Percentiles rank a stretch among this genome's conserved stretches.
Evolutionary conservation across 2,888 invertebrate species (phyloP).

Genomic region (Panopea generosa): DNA sequence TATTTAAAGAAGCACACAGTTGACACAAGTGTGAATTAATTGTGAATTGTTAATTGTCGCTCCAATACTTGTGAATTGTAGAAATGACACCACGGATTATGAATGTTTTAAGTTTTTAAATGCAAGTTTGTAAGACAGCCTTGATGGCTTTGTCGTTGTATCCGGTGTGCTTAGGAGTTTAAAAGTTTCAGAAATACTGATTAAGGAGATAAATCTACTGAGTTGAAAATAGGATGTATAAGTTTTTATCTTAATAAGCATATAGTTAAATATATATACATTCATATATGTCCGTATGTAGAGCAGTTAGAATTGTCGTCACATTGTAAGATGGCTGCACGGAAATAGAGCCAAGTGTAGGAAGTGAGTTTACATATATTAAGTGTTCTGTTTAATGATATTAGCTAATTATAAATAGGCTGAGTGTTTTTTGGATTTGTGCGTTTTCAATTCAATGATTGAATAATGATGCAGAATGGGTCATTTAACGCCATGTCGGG

Average conservation of each 20-base stretch:
- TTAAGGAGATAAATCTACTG: conserved; percentile 26
- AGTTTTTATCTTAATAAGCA: not conserved
- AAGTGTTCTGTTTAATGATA: conserved; percentile 4
- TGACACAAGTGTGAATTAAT: conserved; percentile 19
- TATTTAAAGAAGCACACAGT: not conserved
- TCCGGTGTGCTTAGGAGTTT: conserved; percentile 26
- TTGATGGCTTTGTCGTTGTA: conserved; percentile 15
- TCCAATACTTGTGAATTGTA: conserved; percentile 26
- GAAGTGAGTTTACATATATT: conserved; percentile 32
- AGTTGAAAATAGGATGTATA: conserved; percentile 18
- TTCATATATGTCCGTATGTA: too few relatives aligned
- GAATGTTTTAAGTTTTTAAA: too few relatives aligned
- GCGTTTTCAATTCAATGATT: not conserved
- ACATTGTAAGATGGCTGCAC: conserved; percentile 14
- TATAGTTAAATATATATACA: not conserved
- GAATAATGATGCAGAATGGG: conserved; percentile 48
- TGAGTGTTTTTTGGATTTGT: too few relatives aligned
- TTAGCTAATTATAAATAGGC: too few relatives aligned
- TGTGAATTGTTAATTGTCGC: conserved; percentile 36
- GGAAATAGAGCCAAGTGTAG: conserved; percentile 14
- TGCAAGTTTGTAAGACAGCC: too few relatives aligned
- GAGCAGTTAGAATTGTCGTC: too few relatives aligned
- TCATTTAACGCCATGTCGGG: conserved; percentile 12
- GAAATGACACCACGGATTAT: too few relatives aligned
- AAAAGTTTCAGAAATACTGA: conserved; percentile 15